Evolutionary conservation across 2,888 invertebrate species (phyloP), one percentile per base, ranked within the genome.

Genomic region (Apodemia hepburni): DNA sequence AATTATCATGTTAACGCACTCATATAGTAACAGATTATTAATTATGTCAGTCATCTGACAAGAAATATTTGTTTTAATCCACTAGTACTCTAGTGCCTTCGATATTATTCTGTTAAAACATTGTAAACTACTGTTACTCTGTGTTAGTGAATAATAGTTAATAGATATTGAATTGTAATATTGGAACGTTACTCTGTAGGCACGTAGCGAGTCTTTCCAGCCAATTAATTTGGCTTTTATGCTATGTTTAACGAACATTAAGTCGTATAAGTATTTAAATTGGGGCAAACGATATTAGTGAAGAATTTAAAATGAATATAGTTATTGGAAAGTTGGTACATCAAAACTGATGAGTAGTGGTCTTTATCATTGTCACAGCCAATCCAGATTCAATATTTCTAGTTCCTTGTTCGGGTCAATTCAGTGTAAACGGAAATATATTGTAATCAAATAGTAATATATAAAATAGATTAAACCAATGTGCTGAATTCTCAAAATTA

Each of bases 41-140:
- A 61, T 58, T 64, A 51, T 62, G 33, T 62, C 65, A 66, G 65
- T 62, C 54, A 33, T 62, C 49, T 64, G 61, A 68, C 60, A 64
- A 58, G 33, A 58, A 17, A 58, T 18, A 33, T 64, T 65, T 69
- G 8, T 68, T 66, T 67, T 60, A 73, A 76, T 72, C 75, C 87
- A 85, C 86, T 88, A 89, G 89, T 71, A 76, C 74, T 80, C 85
- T 89, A 87, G 89, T 89, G 90, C 89, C 89, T 90, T 90, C 83
- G 74, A 77, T 70, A 72, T 69, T 73, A 61, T 64, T 60, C 33
- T 57, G 61, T 54, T 54, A 45, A 58, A 61, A 63, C 59, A 60
- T 59, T 70, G 68, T 68, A 71, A 75, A 76, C 45, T 47, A 47
- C 76, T 77, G 80, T 84, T 82, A 73, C 84, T 87, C 86, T 78